Evolutionary conservation across 2,113 vertebrate genomes (phyloP).

Genomic region (Callocephalon fimbriatum): DNA sequence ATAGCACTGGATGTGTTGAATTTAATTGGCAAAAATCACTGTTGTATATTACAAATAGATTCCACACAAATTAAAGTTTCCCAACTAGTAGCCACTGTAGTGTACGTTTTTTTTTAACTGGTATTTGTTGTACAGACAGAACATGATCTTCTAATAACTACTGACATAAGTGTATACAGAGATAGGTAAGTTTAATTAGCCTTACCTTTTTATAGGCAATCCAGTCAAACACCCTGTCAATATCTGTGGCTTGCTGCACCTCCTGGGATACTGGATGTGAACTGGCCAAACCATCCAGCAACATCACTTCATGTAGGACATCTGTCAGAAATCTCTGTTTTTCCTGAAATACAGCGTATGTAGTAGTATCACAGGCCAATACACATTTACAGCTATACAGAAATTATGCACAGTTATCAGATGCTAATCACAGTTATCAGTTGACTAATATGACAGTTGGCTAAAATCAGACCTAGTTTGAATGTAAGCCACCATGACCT

Average conservation of each 20-base stretch:
- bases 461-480: not conserved
- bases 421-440: too few species aligned
- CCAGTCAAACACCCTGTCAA: constrained; percentile 97
- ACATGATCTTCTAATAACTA: not conserved
- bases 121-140: not conserved
- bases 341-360: constrained; percentile 84
- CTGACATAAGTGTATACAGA: not conserved
- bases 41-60: not conserved
- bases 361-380: not conserved
- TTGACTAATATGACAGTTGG: not conserved
- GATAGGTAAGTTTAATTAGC: not conserved
- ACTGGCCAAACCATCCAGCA: constrained; percentile 90
- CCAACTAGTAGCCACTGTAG: not conserved
- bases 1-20: not conserved
- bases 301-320: constrained; percentile 96
- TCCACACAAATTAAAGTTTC: not conserved
- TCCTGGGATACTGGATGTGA: constrained; percentile 97
- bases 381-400: not conserved
- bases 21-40: not conserved
- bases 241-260: constrained; percentile 91
- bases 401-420: not conserved
- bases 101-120: fast-evolving
- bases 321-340: constrained; percentile 97
- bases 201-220: constrained; percentile 97
- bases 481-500: not conserved